Evolutionary conservation across 2,888 invertebrate genomes (phyloP), one percentile per base, ranked within the genome.

Genomic region (Harpalus rufipes): DNA sequence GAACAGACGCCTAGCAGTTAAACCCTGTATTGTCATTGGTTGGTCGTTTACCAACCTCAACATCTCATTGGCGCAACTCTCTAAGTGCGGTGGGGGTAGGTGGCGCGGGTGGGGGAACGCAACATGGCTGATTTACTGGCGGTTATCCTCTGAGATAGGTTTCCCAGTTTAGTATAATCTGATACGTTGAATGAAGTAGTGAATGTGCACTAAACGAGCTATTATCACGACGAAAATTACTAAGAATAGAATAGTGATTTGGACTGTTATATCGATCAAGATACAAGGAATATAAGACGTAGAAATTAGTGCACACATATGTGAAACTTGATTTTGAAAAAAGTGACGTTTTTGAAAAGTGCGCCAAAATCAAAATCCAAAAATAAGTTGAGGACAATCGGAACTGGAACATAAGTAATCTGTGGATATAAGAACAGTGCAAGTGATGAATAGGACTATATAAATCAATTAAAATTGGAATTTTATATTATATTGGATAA

Each of bases 121-220:
- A 91, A 91, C 90, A 91, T 91, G 91, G 91, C 91, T 91, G 91
- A 91, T 91, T 90, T 90, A 90, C 90, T 63, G 59, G 74, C 61
- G 61, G 83, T 83, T 83, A 84, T 76, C 78, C 84, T 76, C 41
- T 25, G 74, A 76, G 63, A 79, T 76, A 79, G 79, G 79, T 59
- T 79, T 59, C 59, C 63, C 79, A 79, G 79, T 83, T 83, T 83
- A 83, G 83, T 83, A 61, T 74, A 83, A 76, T 83, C 74, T 74
- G 83, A 83, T 83, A 83, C 63, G 63, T 63, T 63, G 56, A 18
- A 41, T 12, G 68, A 68, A 8, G 32, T 25, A 14, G 68, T 41
- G 63, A 63, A 39, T n/a, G 25, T 68, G 41, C 18, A 16, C 14
- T 79, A 79, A 79, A 79, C 32, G 79, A 7, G 18, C 79, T 12